Base-by-base conservation (phyloP, 2,797 vertebrate species). In the Acrocephalus scirpaceus region DNA sequence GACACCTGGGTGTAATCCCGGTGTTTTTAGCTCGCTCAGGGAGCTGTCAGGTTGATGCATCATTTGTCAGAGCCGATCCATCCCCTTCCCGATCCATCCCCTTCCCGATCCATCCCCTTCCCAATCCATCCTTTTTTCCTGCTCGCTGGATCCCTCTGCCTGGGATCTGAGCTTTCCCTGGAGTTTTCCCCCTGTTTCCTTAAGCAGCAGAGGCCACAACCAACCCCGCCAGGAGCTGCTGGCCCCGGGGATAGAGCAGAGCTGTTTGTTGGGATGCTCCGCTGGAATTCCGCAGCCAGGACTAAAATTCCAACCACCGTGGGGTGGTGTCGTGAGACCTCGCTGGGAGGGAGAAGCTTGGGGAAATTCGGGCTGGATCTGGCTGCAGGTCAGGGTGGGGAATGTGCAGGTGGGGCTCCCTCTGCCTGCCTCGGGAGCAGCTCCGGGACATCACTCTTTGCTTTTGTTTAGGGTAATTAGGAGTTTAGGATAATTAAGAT, bases 141-240 rank as follows among this genome's bases (percentile, higher is more conserved):
- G 0, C 30, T 50, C 0, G 0, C 69, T 60, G 56, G 14, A 72
- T 10, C 2, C 6, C 20, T 6, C 5, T 7, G 5, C 27, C 16
- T 2, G 10, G 30, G 15, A 74, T 38, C 58, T 3, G 29, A 29
- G 16, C 11, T 51, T 47, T 64, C 69, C 44, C 32, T 23, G 73
- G 53, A 48, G 9, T 14, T 58, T 72, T 38, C 36, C 57, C 0
- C 7, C 1, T 4, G 6, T 84, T 74, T 71, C 13, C 36, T 47
- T 11, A 5, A 44, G 19, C 9, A 1, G 5, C 16, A 75, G n/a
- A 47, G 36, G 21, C 44, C 21, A 16, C 27, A 42, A 13, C 25
- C 26, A 80, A 7, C 25, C 45, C 42, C 25, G 21, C 73, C 23
- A 10, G 87, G 27, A 53, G 60, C 64, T n/a, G 86, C 3, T 3